These are phyloP conservation scores for Drosophila lacteicornis DNA, from an alignment of 1,140 invertebrate genomes.

Conservation along the genomic window DNA sequence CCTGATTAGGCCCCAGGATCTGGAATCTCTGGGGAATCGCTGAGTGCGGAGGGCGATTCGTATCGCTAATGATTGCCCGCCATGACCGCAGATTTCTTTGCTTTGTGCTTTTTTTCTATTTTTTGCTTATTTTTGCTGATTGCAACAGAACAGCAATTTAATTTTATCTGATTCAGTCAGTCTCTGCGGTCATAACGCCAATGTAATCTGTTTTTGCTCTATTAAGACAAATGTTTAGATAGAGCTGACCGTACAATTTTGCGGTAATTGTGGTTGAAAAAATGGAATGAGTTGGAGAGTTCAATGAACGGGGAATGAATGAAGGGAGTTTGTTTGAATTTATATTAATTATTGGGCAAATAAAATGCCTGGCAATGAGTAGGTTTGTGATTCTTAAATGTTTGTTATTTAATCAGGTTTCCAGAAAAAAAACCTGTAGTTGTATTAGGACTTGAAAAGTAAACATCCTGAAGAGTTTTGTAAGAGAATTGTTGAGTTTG, in stretches of 20 bases:
- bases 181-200: constrained; percentile 1
- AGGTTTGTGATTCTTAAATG: no score
- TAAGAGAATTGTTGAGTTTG: no score
- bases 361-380: no score
- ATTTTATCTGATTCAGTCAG: constrained; percentile 32
- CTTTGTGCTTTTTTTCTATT: background rate
- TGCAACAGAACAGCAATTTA: constrained; percentile 43
- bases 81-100: constrained; percentile 29
- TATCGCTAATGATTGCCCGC: constrained; percentile 52
- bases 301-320: background rate
- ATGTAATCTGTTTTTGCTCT: constrained; percentile 15
- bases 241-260: constrained; percentile 1
- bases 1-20: constrained; percentile 45
- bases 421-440: background rate
- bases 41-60: constrained; percentile 29
- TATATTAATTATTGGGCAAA: no score
- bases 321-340: no score
- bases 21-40: constrained; percentile 44
- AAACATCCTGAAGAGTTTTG: no score
- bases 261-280: constrained; percentile 11
- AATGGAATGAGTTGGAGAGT: background rate
- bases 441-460: no score
- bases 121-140: constrained; percentile 47
- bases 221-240: constrained; percentile 27
- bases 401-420: no score